Conservation (phyloP, 2,113 vertebrate species). For the Ascaphus truei region DNA sequence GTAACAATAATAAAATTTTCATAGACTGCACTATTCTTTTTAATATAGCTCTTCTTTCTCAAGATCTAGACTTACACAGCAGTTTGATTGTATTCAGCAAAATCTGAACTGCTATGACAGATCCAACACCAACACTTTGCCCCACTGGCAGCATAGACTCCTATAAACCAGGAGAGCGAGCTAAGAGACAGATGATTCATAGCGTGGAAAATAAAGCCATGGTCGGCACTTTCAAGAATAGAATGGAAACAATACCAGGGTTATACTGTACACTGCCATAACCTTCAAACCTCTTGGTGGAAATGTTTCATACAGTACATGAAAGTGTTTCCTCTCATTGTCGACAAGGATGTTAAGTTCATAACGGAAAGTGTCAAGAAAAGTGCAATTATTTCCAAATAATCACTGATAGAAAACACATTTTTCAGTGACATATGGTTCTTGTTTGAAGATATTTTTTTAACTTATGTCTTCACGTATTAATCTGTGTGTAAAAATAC, state of each 20-base stretch:
- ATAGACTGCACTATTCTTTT: no score
- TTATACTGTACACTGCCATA: slow-evolving; percentile 7
- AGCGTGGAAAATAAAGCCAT: neutral
- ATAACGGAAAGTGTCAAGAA: slow-evolving; percentile 28
- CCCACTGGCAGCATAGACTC: neutral
- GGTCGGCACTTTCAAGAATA: neutral
- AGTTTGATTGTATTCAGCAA: neutral
- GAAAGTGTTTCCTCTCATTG: slow-evolving; percentile 10
- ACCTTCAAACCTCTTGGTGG: neutral
- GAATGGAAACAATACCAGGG: slow-evolving; percentile 21
- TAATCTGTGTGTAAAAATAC: no score
- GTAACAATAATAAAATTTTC: no score
- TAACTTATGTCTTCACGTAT: neutral
- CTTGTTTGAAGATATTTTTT: neutral
- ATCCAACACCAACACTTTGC: neutral
- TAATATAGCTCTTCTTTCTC: no score
- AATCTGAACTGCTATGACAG: neutral
- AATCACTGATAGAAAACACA: slow-evolving; percentile 9
- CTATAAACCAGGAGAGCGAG: neutral
- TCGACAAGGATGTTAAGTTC: slow-evolving; percentile 23
- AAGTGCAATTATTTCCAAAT: slow-evolving; percentile 19
- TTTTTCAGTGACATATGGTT: neutral
- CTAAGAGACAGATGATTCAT: slow-evolving; percentile 10
- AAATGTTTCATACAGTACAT: slow-evolving; percentile 20
- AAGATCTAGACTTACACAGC: neutral